phyloP scores from a whole-genome alignment of 2,888 invertebrate genomes.

The Prosopocoilus inquinatus region DNA sequence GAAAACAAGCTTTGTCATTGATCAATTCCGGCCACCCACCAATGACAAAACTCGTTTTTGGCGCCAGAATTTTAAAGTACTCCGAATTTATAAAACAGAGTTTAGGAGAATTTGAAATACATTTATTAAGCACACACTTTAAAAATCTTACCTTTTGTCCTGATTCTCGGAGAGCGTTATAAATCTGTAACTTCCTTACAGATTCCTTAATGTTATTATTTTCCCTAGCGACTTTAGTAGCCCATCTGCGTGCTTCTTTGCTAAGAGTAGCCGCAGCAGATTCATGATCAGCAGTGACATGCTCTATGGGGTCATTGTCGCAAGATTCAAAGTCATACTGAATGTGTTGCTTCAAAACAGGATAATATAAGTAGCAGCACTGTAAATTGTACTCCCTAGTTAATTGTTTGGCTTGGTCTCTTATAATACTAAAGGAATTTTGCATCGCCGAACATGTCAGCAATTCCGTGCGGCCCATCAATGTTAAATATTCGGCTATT shows the following conservation, averaged over 20 bases:
- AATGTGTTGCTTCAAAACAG: constrained; percentile 90
- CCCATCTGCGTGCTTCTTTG: constrained; percentile 88
- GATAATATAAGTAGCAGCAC: constrained; percentile 89
- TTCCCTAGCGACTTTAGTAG: constrained; percentile 81
- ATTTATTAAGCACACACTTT: constrained; percentile 34
- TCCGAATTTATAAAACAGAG: neutral
- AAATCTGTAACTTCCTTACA: constrained; percentile 65
- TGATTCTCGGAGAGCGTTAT: constrained; percentile 75
- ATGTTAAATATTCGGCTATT: constrained; percentile 73
- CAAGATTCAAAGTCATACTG: constrained; percentile 81
- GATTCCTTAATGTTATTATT: constrained; percentile 72
- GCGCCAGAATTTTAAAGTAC: no score
- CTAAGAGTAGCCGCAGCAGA: constrained; percentile 77
- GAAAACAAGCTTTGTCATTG: no score
- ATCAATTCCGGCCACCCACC: no score
- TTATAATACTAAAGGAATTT: constrained; percentile 86
- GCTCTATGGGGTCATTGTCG: constrained; percentile 81
- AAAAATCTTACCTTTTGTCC: constrained; percentile 68
- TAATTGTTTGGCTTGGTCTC: constrained; percentile 82
- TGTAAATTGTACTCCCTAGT: constrained; percentile 92
- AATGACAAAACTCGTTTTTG: no score
- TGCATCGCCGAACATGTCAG: constrained; percentile 90
- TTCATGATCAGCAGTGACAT: constrained; percentile 79
- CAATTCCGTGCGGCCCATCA: constrained; percentile 84
- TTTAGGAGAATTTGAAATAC: constrained; percentile 16